Conservation (phyloP, 2,113 vertebrate species). For the Hydropotes inermis region DNA sequence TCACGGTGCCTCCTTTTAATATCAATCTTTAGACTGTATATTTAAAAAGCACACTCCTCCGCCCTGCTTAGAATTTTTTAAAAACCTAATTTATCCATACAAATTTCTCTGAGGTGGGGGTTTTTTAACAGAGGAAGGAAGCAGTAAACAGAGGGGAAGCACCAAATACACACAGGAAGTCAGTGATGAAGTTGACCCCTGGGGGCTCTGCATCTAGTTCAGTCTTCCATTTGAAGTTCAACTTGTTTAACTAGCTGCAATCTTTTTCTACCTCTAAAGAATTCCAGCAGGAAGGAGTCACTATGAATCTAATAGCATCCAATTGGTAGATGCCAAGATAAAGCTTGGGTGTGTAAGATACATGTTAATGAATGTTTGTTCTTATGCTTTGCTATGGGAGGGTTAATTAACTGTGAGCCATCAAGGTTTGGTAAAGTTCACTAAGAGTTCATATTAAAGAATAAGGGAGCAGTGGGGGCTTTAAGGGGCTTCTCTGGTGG, state of each 20-base stretch:
- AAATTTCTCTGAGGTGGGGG: background rate
- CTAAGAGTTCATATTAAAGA: background rate
- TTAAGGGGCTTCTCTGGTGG: background rate
- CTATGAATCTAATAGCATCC: background rate
- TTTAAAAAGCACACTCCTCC: background rate
- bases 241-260: slow-evolving; percentile 48
- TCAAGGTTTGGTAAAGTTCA: background rate
- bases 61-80: background rate
- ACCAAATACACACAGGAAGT: background rate
- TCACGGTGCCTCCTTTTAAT: background rate
- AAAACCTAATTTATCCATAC: background rate
- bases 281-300: slow-evolving; percentile 54
- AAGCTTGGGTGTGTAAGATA: background rate
- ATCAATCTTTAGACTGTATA: background rate
- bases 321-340: background rate
- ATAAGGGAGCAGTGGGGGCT: background rate
- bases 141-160: background rate
- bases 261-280: background rate
- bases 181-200: background rate
- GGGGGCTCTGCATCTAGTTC: background rate
- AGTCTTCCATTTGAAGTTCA: background rate
- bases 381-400: background rate
- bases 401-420: slow-evolving; percentile 33
- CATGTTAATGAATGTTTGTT: background rate
- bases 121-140: background rate